Conservation (phyloP, 2,113 vertebrate genomes). For the Xiphophorus maculatus region DNA sequence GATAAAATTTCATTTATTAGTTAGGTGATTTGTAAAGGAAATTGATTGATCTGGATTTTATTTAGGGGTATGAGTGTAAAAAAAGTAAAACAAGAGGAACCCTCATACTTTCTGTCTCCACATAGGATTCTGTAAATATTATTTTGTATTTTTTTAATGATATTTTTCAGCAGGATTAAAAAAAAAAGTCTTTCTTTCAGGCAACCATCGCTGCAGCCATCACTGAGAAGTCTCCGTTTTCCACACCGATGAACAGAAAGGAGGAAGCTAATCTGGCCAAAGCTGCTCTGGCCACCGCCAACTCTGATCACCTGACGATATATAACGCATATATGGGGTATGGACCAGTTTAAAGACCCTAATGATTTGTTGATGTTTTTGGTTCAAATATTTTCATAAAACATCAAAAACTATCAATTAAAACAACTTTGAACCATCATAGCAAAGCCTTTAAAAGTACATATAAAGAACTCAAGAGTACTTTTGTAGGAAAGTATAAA, state of each 20-base stretch:
- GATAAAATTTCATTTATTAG: neutral
- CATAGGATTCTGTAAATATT: too few species aligned
- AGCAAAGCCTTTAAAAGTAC: neutral
- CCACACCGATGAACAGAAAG: slow-evolving; percentile 92
- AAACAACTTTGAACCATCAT: neutral
- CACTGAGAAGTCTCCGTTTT: slow-evolving; percentile 96
- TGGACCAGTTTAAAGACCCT: neutral
- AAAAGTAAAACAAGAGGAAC: neutral
- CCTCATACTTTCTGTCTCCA: too few species aligned
- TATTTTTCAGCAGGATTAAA: neutral
- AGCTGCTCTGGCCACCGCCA: slow-evolving; percentile 86
- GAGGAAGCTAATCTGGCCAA: slow-evolving; percentile 96
- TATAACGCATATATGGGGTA: slow-evolving; percentile 94
- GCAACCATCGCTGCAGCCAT: slow-evolving; percentile 96
- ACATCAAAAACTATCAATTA: neutral
- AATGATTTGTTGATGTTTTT: too few species aligned
- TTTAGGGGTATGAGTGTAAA: neutral
- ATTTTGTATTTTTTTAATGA: neutral
- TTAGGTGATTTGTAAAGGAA: neutral
- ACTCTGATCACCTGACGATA: slow-evolving; percentile 95
- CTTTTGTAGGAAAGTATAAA: neutral
- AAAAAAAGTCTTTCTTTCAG: slow-evolving; percentile 69
- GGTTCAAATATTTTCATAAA: neutral
- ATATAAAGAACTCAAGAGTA: neutral
- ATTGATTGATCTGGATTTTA: neutral